Evolutionary conservation across 2,888 invertebrate species (phyloP), one percentile per base, ranked within the genome.

Genomic region (Carcina quercana): DNA sequence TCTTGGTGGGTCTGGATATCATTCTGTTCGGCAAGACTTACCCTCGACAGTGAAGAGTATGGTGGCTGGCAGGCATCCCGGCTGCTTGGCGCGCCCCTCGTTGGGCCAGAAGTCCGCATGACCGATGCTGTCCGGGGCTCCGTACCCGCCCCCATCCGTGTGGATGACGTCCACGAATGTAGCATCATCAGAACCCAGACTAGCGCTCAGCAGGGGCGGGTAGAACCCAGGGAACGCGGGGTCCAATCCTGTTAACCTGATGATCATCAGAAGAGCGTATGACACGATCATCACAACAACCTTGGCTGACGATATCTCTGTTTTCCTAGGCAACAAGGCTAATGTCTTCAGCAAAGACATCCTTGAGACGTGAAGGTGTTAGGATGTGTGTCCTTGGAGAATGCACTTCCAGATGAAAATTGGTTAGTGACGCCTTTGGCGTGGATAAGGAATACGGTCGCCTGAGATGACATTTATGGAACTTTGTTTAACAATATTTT

Each of bases 41-140:
- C 80, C 68, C 53, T 71, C 69, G 13, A 25, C 6, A 7, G 64
- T 65, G 0, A 70, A 30, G 0, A 51, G 54, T 1, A 74, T 12
- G 1, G 64, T 62, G 2, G 55, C 44, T 0, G 63, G 37, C 8
- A 59, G 37, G 34, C 86, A 86, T 0, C 86, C 86, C 0, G 86
- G 85, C 39, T 86, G 86, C 30, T 67, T 52, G 3, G 82, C 70
- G 0, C 35, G 42, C 0, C 86, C 86, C 0, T 58, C 67, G 19
- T 86, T 86, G 0, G 85, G 85, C 64, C 71, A 84, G 56, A 79
- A 86, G 58, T 86, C 82, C 0, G 55, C 85, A 15, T 65, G 68
- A 0, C 72, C 86, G 0, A 60, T 47, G 2, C 27, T 27, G 1
- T 35, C 17, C 0, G 63, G 57, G 0, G 66, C 48, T 0, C 86